Percentiles rank a stretch among this genome's conserved stretches.
Evolutionary conservation across 37 sponge, comb jelly and placozoan genomes (phyloP).

Genomic region (Haliclona indistincta): DNA sequence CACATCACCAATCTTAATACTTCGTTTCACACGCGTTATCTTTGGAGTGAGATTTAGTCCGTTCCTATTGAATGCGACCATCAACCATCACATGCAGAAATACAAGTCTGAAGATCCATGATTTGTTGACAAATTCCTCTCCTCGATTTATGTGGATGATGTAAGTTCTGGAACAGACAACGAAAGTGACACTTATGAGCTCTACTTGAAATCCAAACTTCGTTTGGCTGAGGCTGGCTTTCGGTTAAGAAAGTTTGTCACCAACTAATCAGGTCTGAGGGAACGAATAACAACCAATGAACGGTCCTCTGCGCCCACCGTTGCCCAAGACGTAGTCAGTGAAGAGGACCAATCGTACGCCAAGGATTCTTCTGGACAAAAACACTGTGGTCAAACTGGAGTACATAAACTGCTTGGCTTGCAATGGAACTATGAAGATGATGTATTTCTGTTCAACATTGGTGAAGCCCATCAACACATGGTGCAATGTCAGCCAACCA

Average conservation of each 20-base stretch:
- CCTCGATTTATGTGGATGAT: slow-evolving; percentile 22
- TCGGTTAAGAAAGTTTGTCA: slow-evolving; percentile 9
- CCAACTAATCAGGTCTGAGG: no score
- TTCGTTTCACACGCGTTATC: slow-evolving; percentile 6
- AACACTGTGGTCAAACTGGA: no score
- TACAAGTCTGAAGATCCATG: slow-evolving; percentile 1
- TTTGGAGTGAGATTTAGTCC: background rate
- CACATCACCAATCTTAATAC: background rate
- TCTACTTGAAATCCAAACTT: background rate
- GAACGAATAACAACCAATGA: no score
- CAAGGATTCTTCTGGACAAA: background rate
- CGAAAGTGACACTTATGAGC: slow-evolving; percentile 1
- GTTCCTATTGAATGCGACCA: slow-evolving; percentile 16
- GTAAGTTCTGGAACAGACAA: slow-evolving; percentile 1
- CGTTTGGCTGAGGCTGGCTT: slow-evolving; percentile 1
- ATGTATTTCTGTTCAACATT: no score
- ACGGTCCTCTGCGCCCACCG: no score
- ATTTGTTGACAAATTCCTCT: no score
- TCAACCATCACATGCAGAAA: background rate
- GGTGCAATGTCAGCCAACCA: no score
- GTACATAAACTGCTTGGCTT: no score
- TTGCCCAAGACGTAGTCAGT: no score
- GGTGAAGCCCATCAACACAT: no score
- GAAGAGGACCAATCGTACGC: slow-evolving; percentile 19
- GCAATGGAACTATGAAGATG: no score